Conservation (phyloP, 92 coral and sea anemone genomes). For the Palythoa heliodiscus region DNA sequence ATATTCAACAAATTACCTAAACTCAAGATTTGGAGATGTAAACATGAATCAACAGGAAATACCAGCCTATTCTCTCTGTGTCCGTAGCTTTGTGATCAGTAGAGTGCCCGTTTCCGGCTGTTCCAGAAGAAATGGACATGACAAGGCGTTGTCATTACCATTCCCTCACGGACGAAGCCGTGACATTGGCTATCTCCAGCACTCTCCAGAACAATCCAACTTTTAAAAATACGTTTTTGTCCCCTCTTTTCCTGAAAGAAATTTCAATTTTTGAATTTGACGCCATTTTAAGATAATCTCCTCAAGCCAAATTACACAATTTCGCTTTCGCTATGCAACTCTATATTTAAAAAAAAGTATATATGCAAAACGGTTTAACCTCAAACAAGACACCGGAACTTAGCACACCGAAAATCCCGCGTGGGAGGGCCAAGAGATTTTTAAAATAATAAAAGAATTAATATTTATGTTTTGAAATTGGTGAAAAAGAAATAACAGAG, state of each 20-base stretch:
- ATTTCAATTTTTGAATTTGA: background rate
- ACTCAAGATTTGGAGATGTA: slow-evolving; percentile 13
- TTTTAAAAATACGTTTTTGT: background rate
- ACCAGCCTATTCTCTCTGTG: slow-evolving; percentile 8
- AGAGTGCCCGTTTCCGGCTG: slow-evolving; percentile 22
- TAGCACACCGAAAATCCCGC: background rate
- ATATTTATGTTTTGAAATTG: background rate
- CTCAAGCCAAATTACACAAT: background rate
- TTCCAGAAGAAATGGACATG: slow-evolving; percentile 2
- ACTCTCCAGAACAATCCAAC: background rate
- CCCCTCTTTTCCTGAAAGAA: background rate
- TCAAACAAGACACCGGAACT: slow-evolving; percentile 25
- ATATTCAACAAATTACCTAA: slow-evolving; percentile 30
- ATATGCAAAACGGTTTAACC: slow-evolving; percentile 1
- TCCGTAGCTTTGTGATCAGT: background rate
- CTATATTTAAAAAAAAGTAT: background rate
- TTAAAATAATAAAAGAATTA: background rate
- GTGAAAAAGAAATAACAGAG: background rate
- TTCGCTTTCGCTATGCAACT: background rate
- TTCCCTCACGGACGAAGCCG: slow-evolving; percentile 34
- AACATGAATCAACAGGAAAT: slow-evolving; percentile 45
- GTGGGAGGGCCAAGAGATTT: slow-evolving; percentile 17
- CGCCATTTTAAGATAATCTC: background rate
- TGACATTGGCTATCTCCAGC: slow-evolving; percentile 9
- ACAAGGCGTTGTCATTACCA: slow-evolving; percentile 33